Evolutionary conservation across 2,888 invertebrate genomes (phyloP), one percentile per base, ranked within the genome.

Genomic region (Darwinula stevensoni): DNA sequence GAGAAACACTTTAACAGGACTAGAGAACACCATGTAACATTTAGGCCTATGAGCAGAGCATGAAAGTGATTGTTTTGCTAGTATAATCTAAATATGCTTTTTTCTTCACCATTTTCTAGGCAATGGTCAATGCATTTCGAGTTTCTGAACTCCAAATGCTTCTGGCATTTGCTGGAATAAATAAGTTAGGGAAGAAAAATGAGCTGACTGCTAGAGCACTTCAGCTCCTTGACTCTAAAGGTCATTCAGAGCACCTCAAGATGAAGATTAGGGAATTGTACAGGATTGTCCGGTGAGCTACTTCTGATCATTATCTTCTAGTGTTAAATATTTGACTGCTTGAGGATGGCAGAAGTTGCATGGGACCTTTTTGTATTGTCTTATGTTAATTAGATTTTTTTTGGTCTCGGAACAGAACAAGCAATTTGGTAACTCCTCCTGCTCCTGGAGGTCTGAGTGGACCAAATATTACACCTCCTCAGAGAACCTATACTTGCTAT

Each of bases 91-190:
- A n/a, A n/a, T n/a, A n/a, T n/a, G n/a, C n/a, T n/a, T n/a, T n/a
- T n/a, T n/a, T n/a, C n/a, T n/a, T n/a, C n/a, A n/a, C n/a, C n/a
- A n/a, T n/a, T n/a, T n/a, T n/a, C n/a, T n/a, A 55, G 51, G 46
- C 47, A 40, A 62, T 62, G 61, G 49, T 62, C 31, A 47, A 64
- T 52, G 62, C 61, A 48, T 74, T 76, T 57, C 65, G 76, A 45
- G 74, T 75, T 43, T 68, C 70, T 50, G 76, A 75, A 53, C 65
- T 78, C 48, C 74, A 75, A 57, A 67, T 67, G 55, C 57, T 78
- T 47, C 59, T 76, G 47, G 68, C 68, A 45, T 72, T 64, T 54
- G 68, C 72, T 42, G 72, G 72, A 41, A 61, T 67, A 49, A 71
- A 69, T 46, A 70, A 70, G 52, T 63, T 65, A 43, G 76, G 75